Conservation (phyloP, 2,888 invertebrate species). For the Malthinus flaveolus region DNA sequence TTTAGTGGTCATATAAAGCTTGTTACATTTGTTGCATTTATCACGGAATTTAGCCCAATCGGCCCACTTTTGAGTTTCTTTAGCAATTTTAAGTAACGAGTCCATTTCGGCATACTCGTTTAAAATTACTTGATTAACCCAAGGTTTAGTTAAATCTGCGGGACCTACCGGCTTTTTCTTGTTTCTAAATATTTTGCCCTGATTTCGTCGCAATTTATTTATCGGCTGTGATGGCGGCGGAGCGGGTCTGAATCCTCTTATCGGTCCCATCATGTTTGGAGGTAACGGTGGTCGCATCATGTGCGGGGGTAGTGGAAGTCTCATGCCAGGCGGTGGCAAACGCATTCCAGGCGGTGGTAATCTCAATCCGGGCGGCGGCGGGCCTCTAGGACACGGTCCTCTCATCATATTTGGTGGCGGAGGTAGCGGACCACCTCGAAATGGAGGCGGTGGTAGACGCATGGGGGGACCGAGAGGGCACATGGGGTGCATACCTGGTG, state of each 20-base stretch:
- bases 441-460: conserved; percentile 39
- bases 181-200: conserved; percentile 45
- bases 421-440: conserved; percentile 31
- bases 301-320: conserved; percentile 15
- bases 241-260: conserved; percentile 36
- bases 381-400: conserved; percentile 21
- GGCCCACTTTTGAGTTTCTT: conserved; percentile 56
- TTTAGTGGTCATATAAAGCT: conserved; percentile 60
- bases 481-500: conserved; percentile 43
- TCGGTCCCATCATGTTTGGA: conserved; percentile 9
- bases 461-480: conserved; percentile 31
- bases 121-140: conserved; percentile 62
- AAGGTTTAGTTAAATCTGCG: conserved; percentile 58
- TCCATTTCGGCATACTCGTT: conserved; percentile 59
- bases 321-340: conserved; percentile 38
- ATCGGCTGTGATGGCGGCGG: conserved; percentile 16
- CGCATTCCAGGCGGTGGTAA: conserved; percentile 32
- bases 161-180: conserved; percentile 40
- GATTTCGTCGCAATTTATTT: conserved; percentile 41
- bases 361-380: conserved; percentile 17
- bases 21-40: conserved; percentile 62
- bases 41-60: conserved; percentile 62
- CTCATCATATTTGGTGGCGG: conserved; percentile 3
- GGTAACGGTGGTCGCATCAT: conserved; percentile 17
- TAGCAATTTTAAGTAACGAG: conserved; percentile 57